Evolutionary conservation across 30 jellyfish, hydroid and myxozoan genomes (phyloP).

Genomic region (Nemopilema nomurai): DNA sequence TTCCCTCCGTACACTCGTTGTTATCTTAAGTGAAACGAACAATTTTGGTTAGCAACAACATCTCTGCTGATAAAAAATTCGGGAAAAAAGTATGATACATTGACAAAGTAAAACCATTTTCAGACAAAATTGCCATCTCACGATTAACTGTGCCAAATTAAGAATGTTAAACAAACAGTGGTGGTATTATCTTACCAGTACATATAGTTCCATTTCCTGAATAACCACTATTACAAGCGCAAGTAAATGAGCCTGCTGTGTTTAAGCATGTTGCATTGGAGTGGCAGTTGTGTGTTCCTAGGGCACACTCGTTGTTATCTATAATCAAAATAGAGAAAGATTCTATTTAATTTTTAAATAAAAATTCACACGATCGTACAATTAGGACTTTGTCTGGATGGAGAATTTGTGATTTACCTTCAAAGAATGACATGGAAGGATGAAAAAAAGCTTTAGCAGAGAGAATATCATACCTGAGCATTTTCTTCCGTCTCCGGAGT

Average conservation of each 20-base stretch:
- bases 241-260: background rate
- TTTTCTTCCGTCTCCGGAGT: background rate
- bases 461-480: background rate
- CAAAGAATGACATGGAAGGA: background rate
- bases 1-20: background rate
- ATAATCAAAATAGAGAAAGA: too few species aligned
- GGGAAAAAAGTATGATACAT: background rate
- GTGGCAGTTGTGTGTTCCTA: background rate
- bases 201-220: background rate
- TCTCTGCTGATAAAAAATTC: background rate
- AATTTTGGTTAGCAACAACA: background rate
- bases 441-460: too few species aligned
- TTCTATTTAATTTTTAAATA: too few species aligned
- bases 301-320: conserved; percentile 9
- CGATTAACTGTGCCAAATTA: too few species aligned
- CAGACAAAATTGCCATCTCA: background rate
- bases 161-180: too few species aligned
- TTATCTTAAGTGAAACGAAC: background rate
- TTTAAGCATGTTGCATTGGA: background rate
- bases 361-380: too few species aligned
- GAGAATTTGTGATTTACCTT: background rate
- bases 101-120: background rate
- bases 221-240: background rate
- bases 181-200: background rate
- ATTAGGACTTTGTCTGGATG: background rate